Conservation (phyloP, 2,888 invertebrate genomes). For the Gonocerus acuteangulatus region DNA sequence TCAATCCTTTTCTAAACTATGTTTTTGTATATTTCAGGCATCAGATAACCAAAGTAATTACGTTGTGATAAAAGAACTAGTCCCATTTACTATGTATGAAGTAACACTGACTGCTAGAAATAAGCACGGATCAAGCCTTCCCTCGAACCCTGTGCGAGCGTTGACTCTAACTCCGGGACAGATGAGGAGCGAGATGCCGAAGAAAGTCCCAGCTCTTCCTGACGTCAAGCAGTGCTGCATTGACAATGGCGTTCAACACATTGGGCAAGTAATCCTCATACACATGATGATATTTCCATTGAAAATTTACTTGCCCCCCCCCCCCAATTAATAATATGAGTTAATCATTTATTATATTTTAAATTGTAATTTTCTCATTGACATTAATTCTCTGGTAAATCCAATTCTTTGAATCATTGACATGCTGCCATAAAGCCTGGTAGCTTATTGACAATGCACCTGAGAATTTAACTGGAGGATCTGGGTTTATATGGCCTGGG, state of each 20-base stretch:
- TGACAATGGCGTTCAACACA: conserved; percentile 62
- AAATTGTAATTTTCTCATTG: no score
- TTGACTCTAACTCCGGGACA: conserved; percentile 59
- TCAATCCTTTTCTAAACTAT: no score
- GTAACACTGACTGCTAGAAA: conserved; percentile 65
- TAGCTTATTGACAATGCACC: no score
- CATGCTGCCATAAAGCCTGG: no score
- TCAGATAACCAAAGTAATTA: conserved; percentile 37
- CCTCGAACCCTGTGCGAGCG: conserved; percentile 63
- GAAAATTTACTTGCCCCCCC: no score
- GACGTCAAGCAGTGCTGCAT: conserved; percentile 68
- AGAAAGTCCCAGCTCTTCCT: conserved; percentile 61
- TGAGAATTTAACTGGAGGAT: no score
- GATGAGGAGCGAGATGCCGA: conserved; percentile 48
- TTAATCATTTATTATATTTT: no score
- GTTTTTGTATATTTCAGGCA: conserved; percentile 35
- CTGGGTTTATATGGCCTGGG: no score
- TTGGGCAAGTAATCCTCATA: conserved; percentile 47
- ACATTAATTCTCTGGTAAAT: no score
- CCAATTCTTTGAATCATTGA: no score
- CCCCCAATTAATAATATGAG: no score
- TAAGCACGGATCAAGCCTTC: conserved; percentile 66
- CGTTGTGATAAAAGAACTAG: conserved; percentile 53
- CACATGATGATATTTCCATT: no score
- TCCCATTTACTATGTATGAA: conserved; percentile 77